phyloP scores from a whole-genome alignment of 2,888 invertebrate genomes.

The Slavum lentiscoides region DNA sequence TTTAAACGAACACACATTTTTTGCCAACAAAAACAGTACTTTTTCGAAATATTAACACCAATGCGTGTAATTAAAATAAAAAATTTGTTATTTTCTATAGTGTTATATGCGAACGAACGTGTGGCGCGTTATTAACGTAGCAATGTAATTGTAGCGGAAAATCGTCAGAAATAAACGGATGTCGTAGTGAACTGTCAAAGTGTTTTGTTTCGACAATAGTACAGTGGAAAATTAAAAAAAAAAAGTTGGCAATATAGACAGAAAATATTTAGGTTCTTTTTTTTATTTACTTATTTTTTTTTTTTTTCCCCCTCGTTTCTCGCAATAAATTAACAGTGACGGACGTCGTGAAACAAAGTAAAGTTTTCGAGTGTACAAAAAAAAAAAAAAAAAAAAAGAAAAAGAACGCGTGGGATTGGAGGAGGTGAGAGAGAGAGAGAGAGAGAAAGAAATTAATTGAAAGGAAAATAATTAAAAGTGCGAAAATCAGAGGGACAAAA shows the following conservation, averaged over 20 bases:
- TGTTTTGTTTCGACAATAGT: constrained; percentile 40
- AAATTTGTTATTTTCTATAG: too few relatives aligned
- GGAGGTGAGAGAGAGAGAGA: background rate
- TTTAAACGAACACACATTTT: too few relatives aligned
- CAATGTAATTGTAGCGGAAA: background rate
- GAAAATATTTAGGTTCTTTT: constrained; percentile 19
- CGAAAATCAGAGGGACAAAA: constrained; percentile 53
- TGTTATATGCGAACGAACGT: background rate
- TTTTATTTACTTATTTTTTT: background rate
- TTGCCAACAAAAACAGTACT: too few relatives aligned
- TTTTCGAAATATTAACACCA: too few relatives aligned
- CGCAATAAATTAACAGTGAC: constrained; percentile 51
- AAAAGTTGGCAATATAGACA: constrained; percentile 35
- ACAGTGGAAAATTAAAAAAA: constrained; percentile 31
- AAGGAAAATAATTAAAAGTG: constrained; percentile 53
- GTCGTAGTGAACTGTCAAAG: constrained; percentile 29
- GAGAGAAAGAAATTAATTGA: constrained; percentile 51
- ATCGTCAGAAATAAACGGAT: constrained; percentile 19
- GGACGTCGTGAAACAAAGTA: constrained; percentile 50
- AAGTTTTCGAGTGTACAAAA: constrained; percentile 38
- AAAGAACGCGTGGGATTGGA: too few relatives aligned
- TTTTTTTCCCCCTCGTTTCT: constrained; percentile 23
- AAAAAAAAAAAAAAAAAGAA: background rate
- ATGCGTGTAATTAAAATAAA: too few relatives aligned
- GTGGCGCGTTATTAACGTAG: background rate